Evolutionary conservation across 2,888 invertebrate species (phyloP), one percentile per base, ranked within the genome.

Genomic region (Sipunculus nudus): DNA sequence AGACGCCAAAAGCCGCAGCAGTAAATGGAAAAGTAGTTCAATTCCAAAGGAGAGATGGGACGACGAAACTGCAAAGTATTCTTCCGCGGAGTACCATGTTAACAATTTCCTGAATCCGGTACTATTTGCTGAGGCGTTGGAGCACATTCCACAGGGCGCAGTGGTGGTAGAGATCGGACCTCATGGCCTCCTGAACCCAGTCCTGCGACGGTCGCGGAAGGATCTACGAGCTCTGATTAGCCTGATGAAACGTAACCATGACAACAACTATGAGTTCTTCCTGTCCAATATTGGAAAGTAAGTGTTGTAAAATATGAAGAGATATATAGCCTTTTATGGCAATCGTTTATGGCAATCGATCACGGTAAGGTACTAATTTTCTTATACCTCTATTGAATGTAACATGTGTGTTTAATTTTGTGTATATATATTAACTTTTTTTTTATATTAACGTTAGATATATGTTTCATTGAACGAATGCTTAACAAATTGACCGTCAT

Each of bases 21-120:
- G n/a, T n/a, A n/a, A n/a, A n/a, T 97, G 96, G 96, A 86, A 96
- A 54, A 93, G 93, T 59, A 91, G 94, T 29, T 95, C 94, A 53
- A 90, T 96, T 76, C 93, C 95, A 0, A 90, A 92, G 83, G 32
- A 41, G 3, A n/a, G 26, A 48, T 94, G 94, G 94, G 87, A 87
- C 67, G 87, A 89, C 0, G 88, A 91, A 1, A 78, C 92, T 39
- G 91, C 94, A 0, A 88, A 89, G 78, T 86, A 89, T 73, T 93
- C 93, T 69, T 93, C 93, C 52, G 91, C 93, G 0, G 91, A 90
- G 39, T 97, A 97, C 85, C 95, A 95, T 83, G 94, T 93, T 25
- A 94, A 95, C 86, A 96, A 96, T 85, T 86, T 95, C 70, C 85
- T 94, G 55, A 94, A 93, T 49, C 94, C 94, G 16, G 95, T 95